phyloP scores from a whole-genome alignment of 2,113 vertebrate genomes.

The Rousettus leschenaultii region DNA sequence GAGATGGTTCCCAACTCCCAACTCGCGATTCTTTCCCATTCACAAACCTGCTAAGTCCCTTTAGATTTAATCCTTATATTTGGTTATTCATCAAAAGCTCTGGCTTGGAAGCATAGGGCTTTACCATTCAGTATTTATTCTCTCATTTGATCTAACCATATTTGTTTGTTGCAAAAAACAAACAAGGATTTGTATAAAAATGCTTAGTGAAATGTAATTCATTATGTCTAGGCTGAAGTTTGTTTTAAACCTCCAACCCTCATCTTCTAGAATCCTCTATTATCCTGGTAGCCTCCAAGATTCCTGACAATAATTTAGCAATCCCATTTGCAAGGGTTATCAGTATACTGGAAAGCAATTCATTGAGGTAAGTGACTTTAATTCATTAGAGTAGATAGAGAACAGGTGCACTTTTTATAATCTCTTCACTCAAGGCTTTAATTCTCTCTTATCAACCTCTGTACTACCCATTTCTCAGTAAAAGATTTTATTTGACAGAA shows the following conservation, averaged over 20 bases:
- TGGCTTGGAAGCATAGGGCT: not conserved
- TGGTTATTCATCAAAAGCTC: not conserved
- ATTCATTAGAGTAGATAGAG: conserved; percentile 52
- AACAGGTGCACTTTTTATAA: conserved; percentile 40
- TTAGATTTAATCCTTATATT: not conserved
- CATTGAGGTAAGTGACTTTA: conserved; percentile 46
- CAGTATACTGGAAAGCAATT: conserved; percentile 29
- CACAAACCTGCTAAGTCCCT: not conserved
- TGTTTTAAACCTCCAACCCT: not conserved
- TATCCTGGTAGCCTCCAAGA: not conserved
- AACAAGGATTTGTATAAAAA: conserved; percentile 13
- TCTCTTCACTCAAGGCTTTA: conserved; percentile 39
- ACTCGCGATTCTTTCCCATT: not conserved
- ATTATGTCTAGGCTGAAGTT: not conserved
- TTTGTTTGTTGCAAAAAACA: not conserved
- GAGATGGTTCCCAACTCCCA: not conserved
- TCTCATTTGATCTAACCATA: not conserved
- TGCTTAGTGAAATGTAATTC: not conserved
- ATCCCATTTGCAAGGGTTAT: conserved; percentile 63
- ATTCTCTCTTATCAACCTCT: conserved; percentile 62
- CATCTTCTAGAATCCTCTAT: conserved; percentile 3
- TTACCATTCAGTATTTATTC: not conserved
- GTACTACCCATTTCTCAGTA: conserved; percentile 14
- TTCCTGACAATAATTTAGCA: conserved; percentile 43
- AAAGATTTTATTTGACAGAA: conserved; percentile 56